Evolutionary conservation across 2,797 vertebrate species (phyloP).

Genomic region (Balearica regulorum): DNA sequence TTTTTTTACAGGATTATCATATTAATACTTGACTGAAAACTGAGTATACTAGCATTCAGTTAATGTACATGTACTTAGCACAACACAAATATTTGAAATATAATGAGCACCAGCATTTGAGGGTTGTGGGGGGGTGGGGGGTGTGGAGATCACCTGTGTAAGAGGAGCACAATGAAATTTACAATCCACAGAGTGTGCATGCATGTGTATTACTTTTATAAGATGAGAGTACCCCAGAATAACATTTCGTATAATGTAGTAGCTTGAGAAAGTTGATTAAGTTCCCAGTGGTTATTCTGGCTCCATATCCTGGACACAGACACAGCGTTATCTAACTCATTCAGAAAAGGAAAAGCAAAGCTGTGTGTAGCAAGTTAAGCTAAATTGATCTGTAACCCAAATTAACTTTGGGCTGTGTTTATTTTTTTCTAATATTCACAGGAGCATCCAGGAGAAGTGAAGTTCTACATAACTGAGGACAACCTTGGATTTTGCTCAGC

Average conservation of each 20-base stretch:
- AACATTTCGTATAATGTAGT: background rate
- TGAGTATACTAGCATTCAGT: background rate
- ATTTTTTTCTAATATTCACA: background rate
- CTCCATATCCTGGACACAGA: background rate
- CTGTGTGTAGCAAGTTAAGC: background rate
- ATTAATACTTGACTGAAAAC: background rate
- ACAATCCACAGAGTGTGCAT: background rate
- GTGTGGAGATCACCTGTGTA: background rate
- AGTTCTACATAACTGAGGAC: background rate
- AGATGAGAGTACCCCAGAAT: background rate
- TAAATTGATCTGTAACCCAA: background rate
- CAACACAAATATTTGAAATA: background rate
- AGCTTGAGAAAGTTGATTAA: background rate
- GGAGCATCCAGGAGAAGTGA: background rate
- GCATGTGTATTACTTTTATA: background rate
- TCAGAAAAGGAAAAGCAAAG: background rate
- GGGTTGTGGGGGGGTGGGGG: fast-evolving
- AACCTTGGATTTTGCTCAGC: background rate
- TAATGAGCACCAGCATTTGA: background rate
- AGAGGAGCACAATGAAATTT: background rate
- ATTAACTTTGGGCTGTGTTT: background rate
- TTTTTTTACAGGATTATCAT: background rate
- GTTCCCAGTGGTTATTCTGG: background rate
- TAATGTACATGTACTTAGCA: background rate
- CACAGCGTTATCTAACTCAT: background rate